Evolutionary conservation across 1,140 invertebrate genomes (phyloP).

Genomic region (Lepidurus arcticus): DNA sequence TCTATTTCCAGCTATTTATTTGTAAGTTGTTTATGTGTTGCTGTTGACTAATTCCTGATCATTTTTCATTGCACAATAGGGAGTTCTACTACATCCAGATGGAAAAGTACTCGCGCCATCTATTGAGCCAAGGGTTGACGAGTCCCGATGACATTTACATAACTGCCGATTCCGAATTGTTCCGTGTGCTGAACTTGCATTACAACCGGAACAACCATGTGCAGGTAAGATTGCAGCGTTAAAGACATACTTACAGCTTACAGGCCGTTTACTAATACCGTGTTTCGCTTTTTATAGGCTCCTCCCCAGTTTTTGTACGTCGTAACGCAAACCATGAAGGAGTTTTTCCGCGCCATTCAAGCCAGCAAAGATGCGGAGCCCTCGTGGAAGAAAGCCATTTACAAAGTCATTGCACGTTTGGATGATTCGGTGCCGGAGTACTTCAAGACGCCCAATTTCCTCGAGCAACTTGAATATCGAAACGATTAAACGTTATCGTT

Average conservation of each 20-base stretch:
- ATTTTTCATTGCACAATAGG: constrained; percentile 56
- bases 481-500: constrained; percentile 39
- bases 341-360: constrained; percentile 97
- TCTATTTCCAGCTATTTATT: not conserved
- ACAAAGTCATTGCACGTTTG: constrained; percentile 97
- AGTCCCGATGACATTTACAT: constrained; percentile 88
- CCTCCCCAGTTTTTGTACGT: constrained; percentile 94
- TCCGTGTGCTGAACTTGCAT: constrained; percentile 95
- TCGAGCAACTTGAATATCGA: constrained; percentile 88
- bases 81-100: constrained; percentile 99
- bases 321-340: constrained; percentile 91
- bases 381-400: constrained; percentile 99
- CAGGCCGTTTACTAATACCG: not conserved
- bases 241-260: not conserved
- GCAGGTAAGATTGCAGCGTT: constrained; percentile 67
- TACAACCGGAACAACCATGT: constrained; percentile 99
- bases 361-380: constrained; percentile 93
- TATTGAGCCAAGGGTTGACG: constrained; percentile 92
- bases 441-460: constrained; percentile 98
- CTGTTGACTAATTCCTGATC: not conserved
- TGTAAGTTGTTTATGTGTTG: not conserved
- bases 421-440: constrained; percentile 98
- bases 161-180: constrained; percentile 90
- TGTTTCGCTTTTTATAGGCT: constrained; percentile 61
- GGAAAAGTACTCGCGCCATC: constrained; percentile 99